phyloP scores from a whole-genome alignment of 2,113 vertebrate genomes.

The Maccullochella peelii region DNA sequence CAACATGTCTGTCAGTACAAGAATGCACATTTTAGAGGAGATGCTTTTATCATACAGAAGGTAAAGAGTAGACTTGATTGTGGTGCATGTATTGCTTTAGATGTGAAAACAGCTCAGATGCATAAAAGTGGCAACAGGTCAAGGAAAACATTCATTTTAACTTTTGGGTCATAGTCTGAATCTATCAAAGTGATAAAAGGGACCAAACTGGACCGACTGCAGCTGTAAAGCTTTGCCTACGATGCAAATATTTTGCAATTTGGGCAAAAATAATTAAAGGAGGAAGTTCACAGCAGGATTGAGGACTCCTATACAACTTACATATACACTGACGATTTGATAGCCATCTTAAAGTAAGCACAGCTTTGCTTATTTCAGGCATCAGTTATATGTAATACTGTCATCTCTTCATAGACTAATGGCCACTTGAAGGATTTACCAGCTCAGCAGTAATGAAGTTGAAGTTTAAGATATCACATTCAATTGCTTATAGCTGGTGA shows the following conservation, averaged over 20 bases:
- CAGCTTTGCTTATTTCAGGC: background rate
- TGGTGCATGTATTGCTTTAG: slow-evolving; percentile 65
- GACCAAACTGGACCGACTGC: slow-evolving; percentile 41
- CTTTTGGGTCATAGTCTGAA: slow-evolving; percentile 49
- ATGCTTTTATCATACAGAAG: background rate
- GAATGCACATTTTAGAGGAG: slow-evolving; percentile 18
- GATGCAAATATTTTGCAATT: slow-evolving; percentile 40
- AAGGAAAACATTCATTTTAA: slow-evolving; percentile 38
- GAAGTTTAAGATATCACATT: slow-evolving; percentile 37
- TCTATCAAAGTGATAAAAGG: slow-evolving; percentile 64
- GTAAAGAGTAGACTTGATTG: slow-evolving; percentile 29
- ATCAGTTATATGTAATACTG: background rate
- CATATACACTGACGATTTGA: background rate
- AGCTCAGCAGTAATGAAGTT: slow-evolving; percentile 24
- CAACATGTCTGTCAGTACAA: slow-evolving; percentile 9
- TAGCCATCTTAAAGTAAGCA: background rate
- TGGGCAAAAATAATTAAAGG: slow-evolving; percentile 6
- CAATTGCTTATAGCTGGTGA: slow-evolving; percentile 18
- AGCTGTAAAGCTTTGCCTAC: background rate
- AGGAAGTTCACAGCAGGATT: background rate
- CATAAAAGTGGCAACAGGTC: slow-evolving; percentile 29
- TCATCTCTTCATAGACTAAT: background rate
- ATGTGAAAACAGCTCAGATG: slow-evolving; percentile 25
- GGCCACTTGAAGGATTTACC: slow-evolving; percentile 15
- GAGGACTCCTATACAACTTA: background rate